phyloP scores from a whole-genome alignment of 2,888 invertebrate species.

The Mesorhabditis belari region DNA sequence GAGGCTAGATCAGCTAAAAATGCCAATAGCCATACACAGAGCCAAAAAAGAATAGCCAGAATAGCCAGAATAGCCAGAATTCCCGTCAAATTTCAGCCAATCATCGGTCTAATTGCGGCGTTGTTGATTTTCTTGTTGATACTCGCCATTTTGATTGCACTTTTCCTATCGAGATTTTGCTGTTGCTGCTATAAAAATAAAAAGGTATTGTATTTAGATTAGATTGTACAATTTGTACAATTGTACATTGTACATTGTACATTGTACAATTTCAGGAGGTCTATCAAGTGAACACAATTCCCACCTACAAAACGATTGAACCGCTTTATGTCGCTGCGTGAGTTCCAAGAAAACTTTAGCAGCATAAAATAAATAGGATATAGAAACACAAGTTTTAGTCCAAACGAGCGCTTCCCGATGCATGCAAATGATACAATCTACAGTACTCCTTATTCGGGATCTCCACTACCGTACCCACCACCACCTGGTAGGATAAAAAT shows the following conservation, averaged over 20 bases:
- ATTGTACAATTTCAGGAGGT: constrained; percentile 22
- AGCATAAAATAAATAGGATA: neutral
- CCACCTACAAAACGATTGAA: constrained; percentile 48
- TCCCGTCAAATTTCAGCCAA: constrained; percentile 30
- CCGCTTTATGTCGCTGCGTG: constrained; percentile 50
- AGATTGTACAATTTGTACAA: neutral
- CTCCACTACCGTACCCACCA: constrained; percentile 34
- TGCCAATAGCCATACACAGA: too few relatives aligned
- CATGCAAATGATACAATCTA: constrained; percentile 33
- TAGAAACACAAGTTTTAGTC: neutral
- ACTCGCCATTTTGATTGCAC: constrained; percentile 35
- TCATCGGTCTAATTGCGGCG: constrained; percentile 44
- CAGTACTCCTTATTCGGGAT: constrained; percentile 42
- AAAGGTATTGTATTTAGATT: constrained; percentile 10
- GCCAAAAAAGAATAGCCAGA: neutral
- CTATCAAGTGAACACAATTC: constrained; percentile 45
- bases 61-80: neutral
- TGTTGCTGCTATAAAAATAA: constrained; percentile 31
- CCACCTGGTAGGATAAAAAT: constrained; percentile 25
- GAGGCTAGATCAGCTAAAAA: neutral
- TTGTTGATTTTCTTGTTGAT: constrained; percentile 42
- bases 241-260: neutral
- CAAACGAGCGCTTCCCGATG: neutral
- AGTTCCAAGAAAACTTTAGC: constrained; percentile 14
- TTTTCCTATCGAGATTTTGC: constrained; percentile 35